Evolutionary conservation across 2,888 invertebrate genomes (phyloP).

Genomic region (Melikaiella ostensackeni): DNA sequence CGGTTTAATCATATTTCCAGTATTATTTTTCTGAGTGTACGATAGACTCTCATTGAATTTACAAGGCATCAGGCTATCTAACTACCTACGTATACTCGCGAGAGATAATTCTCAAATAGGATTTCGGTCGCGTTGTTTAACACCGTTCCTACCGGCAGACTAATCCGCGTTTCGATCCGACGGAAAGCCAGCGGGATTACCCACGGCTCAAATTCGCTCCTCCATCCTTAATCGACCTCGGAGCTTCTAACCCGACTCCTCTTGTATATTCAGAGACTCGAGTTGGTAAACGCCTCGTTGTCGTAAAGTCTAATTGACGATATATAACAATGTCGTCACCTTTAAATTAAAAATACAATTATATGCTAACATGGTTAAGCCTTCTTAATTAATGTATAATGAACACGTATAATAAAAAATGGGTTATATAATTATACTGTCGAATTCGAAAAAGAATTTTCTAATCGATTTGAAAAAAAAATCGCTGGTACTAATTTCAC

Average conservation of each 20-base stretch:
- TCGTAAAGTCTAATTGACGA: conserved; percentile 21
- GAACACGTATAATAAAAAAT: too few species aligned
- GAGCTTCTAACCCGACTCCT: conserved; percentile 46
- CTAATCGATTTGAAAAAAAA: too few species aligned
- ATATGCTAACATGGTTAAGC: not conserved
- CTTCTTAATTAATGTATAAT: too few species aligned
- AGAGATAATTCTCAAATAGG: conserved; percentile 55
- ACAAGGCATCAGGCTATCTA: conserved; percentile 18
- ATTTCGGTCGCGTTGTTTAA: conserved; percentile 57
- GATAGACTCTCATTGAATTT: conserved; percentile 12
- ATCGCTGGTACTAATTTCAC: too few species aligned
- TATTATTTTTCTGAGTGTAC: too few species aligned
- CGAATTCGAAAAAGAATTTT: too few species aligned
- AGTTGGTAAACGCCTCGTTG: conserved; percentile 23
- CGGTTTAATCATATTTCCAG: too few species aligned
- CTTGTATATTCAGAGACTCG: conserved; percentile 29
- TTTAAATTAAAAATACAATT: not conserved
- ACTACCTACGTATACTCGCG: conserved; percentile 42
- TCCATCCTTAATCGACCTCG: conserved; percentile 49
- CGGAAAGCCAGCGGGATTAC: conserved; percentile 46
- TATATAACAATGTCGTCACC: conserved; percentile 19
- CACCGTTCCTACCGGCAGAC: conserved; percentile 45
- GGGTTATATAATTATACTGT: too few species aligned
- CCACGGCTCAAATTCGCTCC: conserved; percentile 47
- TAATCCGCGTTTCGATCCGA: conserved; percentile 51